phyloP scores from a whole-genome alignment of 2,113 vertebrate genomes.

The Psephotus haematonotus region DNA sequence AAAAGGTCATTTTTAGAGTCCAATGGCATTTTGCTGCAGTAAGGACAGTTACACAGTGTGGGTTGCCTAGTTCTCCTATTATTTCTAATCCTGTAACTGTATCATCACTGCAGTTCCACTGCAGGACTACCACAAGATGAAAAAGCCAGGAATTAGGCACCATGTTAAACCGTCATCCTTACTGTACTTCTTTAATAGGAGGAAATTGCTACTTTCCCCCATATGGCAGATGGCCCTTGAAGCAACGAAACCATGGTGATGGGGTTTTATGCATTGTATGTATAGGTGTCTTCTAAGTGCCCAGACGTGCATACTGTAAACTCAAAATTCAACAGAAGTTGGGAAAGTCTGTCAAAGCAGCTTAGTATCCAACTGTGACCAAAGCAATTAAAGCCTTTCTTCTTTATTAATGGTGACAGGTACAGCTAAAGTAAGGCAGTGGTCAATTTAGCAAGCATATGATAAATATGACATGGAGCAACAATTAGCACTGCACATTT shows the following conservation, averaged over 20 bases:
- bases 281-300: background rate
- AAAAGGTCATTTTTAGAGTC: background rate
- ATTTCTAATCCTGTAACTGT: background rate
- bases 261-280: background rate
- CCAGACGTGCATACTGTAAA: background rate
- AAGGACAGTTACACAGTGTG: background rate
- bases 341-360: background rate
- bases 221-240: background rate
- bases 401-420: background rate
- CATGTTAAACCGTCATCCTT: background rate
- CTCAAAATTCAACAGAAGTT: background rate
- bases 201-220: background rate
- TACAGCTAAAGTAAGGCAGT: background rate
- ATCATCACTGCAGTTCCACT: background rate
- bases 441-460: background rate
- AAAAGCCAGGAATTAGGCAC: background rate
- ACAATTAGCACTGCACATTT: background rate
- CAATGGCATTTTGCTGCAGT: background rate
- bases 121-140: background rate
- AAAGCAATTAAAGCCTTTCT: background rate
- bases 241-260: background rate
- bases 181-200: background rate
- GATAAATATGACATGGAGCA: background rate
- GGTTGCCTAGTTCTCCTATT: background rate
- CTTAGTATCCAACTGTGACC: background rate